Evolutionary conservation across 2,113 vertebrate species (phyloP), one percentile per base, ranked within the genome.

Genomic region (Campylomormyrus tamandua): DNA sequence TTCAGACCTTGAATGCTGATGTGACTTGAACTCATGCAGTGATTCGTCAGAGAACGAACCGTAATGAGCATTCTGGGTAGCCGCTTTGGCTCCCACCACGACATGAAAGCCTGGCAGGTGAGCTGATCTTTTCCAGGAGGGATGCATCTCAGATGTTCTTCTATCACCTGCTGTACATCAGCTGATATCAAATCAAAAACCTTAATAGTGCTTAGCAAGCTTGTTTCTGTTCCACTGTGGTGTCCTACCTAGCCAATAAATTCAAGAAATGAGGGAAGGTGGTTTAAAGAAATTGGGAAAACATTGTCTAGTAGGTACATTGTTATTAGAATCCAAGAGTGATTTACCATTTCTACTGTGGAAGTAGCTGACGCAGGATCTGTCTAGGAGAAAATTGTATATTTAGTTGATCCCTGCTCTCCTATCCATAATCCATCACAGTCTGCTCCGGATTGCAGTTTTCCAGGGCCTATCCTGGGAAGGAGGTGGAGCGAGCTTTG

Each of bases 1-100:
- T 45, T n/a, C 87, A 58, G 62, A 31, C 62, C 31, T 17, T 88
- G 90, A 93, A 92, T 91, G 87, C 52, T 27, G 70, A 83, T 83
- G 31, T 48, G 13, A 11, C 10, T 42, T 42, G 27, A 42, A 89
- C 27, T 53, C 46, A 49, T 39, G 50, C 35, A 56, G 88, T 56
- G 88, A 89, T 83, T 83, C 45, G 80, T 31, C 56, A 15, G 70
- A 45, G 35, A 24, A 53, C 13, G 15, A 83, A 83, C 27, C 74
- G 11, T 83, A 35, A 80, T 7, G 6, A 83, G 74, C 70, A 89
- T 89, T 53, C 50, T 89, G 39, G 39, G 62, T 89, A 83, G 35
- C 70, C 10, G 21, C 50, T 53, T 89, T 15, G 45, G 46, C 15
- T 89, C 17, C n/a, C 31, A 49, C 17, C 46, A n/a, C 7, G 17